These are phyloP conservation scores for Melitaea athalia DNA, from an alignment of 2,888 invertebrate species.

Conservation along the genomic window DNA sequence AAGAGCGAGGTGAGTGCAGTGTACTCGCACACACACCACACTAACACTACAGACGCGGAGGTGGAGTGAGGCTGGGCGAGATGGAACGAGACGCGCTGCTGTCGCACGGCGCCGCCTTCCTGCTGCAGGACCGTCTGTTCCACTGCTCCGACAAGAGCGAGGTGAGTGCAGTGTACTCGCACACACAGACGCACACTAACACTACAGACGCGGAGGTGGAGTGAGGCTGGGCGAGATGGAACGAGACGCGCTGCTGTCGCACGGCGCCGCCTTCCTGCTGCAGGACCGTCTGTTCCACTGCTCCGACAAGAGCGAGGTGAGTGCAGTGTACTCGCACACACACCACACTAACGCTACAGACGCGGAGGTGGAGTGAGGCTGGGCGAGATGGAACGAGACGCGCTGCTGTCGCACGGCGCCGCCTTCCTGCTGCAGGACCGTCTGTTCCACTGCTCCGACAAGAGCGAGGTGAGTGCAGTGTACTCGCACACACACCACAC, in stretches of 20 bases:
- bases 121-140: slow-evolving; percentile 95
- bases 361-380: slow-evolving; percentile 87
- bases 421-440: slow-evolving; percentile 95
- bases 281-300: slow-evolving; percentile 97
- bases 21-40: neutral
- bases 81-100: slow-evolving; percentile 99
- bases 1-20: slow-evolving; percentile 88
- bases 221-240: slow-evolving; percentile 99
- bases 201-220: slow-evolving; percentile 83
- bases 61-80: slow-evolving; percentile 93
- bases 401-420: slow-evolving; percentile 96
- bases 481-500: neutral
- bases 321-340: neutral
- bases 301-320: slow-evolving; percentile 92
- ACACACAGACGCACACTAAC: too few species aligned
- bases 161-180: slow-evolving; percentile 77
- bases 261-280: slow-evolving; percentile 94
- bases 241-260: slow-evolving; percentile 96
- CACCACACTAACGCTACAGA: too few species aligned
- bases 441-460: slow-evolving; percentile 96
- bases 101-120: slow-evolving; percentile 95
- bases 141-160: slow-evolving; percentile 95
- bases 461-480: slow-evolving; percentile 87
- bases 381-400: slow-evolving; percentile 99
- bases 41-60: too few species aligned